Evolutionary conservation across 2,888 invertebrate species (phyloP).

Genomic region (Zeuzera pyrina): DNA sequence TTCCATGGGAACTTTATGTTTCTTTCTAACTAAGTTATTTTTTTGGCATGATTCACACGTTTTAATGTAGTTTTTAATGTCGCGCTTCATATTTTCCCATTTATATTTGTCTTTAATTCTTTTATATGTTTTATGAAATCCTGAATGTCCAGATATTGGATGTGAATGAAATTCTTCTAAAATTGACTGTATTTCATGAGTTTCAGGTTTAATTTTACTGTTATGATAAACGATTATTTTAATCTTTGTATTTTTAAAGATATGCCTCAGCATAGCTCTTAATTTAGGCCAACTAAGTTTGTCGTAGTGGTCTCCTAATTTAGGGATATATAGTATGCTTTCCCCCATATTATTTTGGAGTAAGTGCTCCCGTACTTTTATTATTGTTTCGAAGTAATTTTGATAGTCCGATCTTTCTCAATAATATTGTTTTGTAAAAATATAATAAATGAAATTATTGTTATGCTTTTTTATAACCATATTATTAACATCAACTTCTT

Average conservation of each 20-base stretch:
- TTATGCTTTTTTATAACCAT: slow-evolving; percentile 1
- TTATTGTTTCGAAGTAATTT: slow-evolving; percentile 9
- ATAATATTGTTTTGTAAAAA: slow-evolving; percentile 11
- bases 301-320: slow-evolving; percentile 2
- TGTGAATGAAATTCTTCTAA: slow-evolving; percentile 7
- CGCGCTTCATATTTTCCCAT: slow-evolving; percentile 24
- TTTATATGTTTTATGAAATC: slow-evolving; percentile 5
- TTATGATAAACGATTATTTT: slow-evolving; percentile 3
- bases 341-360: slow-evolving; percentile 3
- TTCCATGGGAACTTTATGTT: slow-evolving; percentile 21
- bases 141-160: slow-evolving; percentile 8
- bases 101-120: slow-evolving; percentile 17
- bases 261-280: slow-evolving; percentile 4
- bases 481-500: background rate
- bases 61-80: slow-evolving; percentile 17
- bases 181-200: slow-evolving; percentile 1
- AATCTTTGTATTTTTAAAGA: slow-evolving; percentile 5
- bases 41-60: background rate
- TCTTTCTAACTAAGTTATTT: slow-evolving; percentile 5
- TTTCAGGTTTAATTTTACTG: background rate
- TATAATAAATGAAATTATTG: slow-evolving; percentile 2
- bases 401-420: slow-evolving; percentile 13
- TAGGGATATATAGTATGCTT: slow-evolving; percentile 4
- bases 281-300: slow-evolving; percentile 4
- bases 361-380: slow-evolving; percentile 6